Evolutionary conservation across 1,140 invertebrate species (phyloP), one percentile per base, ranked within the genome.

Genomic region (Drosophila arizonae): DNA sequence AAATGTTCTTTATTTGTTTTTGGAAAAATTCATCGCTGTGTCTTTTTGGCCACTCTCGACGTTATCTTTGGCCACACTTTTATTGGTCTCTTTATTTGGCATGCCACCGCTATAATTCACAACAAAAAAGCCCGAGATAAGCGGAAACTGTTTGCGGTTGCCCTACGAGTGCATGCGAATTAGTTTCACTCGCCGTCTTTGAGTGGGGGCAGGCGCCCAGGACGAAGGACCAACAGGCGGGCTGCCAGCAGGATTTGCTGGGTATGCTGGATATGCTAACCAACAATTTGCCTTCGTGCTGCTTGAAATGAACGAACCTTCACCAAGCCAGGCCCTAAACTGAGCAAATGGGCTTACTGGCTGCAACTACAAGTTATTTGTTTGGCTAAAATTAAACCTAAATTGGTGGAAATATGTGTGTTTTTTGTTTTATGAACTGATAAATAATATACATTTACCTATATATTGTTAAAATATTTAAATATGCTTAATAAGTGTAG

Each of bases 31-130:
- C 33, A 36, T 36, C 33, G 33, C 33, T 36, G 33, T 36, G 33
- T 36, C 33, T 36, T 36, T 36, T 36, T 36, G 33, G n/a, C 28
- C 6, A n/a, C 43, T 15, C n/a, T 43, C 13, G 11, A 13, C 43
- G 4, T 45, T 45, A 15, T 17, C 58, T 65, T 72, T 71, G 46
- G 82, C 79, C 84, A 65, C 76, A 87, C 79, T 87, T 86, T 86
- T 86, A 86, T 86, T 87, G 81, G 82, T 63, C 78, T 28, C 64
- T 78, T 81, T 86, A 86, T 86, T 85, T 86, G 82, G 77, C 77
- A 73, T 57, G 69, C 75, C 75, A 65, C 60, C 66, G 73, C 81
- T 63, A 85, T 85, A 85, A 81, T 81, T 85, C 72, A 85, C 74
- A 76, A 66, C 71, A 54, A 55, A 62, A 55, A 68, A 46, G 43